Conservation (phyloP, 1,140 invertebrate genomes). For the Hermatobates lingyangjiaoensis region DNA sequence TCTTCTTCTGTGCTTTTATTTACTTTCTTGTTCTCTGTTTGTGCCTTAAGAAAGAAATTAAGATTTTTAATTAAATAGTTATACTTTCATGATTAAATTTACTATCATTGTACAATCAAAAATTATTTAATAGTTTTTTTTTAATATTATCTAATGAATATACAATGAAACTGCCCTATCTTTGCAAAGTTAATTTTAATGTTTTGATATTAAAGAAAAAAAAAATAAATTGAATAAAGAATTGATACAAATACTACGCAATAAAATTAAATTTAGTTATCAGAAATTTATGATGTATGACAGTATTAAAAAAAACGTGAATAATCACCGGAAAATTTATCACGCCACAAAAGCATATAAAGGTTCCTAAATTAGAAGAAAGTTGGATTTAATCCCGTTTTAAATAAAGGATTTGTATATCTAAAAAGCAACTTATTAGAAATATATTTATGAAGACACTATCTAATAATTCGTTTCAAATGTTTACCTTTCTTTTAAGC, state of each 20-base stretch:
- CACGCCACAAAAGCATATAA: too few relatives aligned
- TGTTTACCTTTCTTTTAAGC: not conserved
- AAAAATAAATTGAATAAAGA: not conserved
- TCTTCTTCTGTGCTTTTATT: conserved; percentile 6
- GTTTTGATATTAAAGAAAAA: not conserved
- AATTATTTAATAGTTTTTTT: not conserved
- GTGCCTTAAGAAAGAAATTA: not conserved
- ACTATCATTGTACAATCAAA: not conserved
- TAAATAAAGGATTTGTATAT: too few relatives aligned
- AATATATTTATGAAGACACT: too few relatives aligned
- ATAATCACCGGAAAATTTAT: too few relatives aligned
- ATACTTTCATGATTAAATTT: not conserved
- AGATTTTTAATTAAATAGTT: not conserved
- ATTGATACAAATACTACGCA: too few relatives aligned
- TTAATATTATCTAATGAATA: not conserved
- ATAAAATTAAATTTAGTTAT: too few relatives aligned
- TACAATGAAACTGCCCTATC: not conserved
- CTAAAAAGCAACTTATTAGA: too few relatives aligned
- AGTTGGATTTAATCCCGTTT: too few relatives aligned
- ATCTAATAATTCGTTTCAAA: too few relatives aligned
- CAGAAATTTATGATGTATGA: too few relatives aligned
- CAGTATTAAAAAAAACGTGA: too few relatives aligned
- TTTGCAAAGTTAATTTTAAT: not conserved
- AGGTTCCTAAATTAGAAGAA: too few relatives aligned
- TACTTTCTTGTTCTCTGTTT: not conserved